Evolutionary conservation across 2,113 vertebrate species (phyloP).

Genomic region (Tetraodon nigroviridis): DNA sequence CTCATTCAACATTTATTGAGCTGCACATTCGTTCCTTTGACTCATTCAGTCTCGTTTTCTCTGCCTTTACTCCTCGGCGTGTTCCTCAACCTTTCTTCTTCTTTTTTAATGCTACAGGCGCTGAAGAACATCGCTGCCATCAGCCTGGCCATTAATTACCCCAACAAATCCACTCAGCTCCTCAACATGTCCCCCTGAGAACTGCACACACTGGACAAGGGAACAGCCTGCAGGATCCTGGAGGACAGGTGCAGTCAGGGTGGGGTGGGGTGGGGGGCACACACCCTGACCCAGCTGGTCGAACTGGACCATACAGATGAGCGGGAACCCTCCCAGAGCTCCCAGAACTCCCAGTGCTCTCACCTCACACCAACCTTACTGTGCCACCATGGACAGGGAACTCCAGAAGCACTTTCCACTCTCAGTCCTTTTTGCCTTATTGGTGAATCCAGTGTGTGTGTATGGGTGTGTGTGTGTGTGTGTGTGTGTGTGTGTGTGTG

Average conservation of each 20-base stretch:
- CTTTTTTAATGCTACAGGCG: conserved; percentile 75
- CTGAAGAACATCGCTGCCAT: conserved; percentile 97
- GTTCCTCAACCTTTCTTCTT: conserved; percentile 1
- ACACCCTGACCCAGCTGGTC: conserved; percentile 33
- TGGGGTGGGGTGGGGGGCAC: conserved; percentile 24
- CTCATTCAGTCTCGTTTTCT: neutral
- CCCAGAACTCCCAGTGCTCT: conserved; percentile 36
- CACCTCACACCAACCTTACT: conserved; percentile 23
- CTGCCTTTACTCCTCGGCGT: neutral
- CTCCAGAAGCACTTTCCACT: conserved; percentile 55
- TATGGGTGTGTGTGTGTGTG: too few species aligned
- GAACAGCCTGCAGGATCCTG: neutral
- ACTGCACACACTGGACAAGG: conserved; percentile 1
- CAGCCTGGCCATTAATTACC: conserved; percentile 97
- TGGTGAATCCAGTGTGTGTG: conserved; percentile 49
- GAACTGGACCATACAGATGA: conserved; percentile 7
- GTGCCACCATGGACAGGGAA: conserved; percentile 13
- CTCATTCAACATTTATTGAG: neutral
- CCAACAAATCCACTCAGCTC: conserved; percentile 92
- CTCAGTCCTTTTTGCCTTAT: conserved; percentile 65
- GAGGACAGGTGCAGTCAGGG: conserved; percentile 11
- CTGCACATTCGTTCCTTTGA: neutral
- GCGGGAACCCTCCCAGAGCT: neutral
- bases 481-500: too few species aligned
- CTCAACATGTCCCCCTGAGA: conserved; percentile 81